Conservation (phyloP, 2,888 invertebrate genomes). For the Erannis defoliaria region DNA sequence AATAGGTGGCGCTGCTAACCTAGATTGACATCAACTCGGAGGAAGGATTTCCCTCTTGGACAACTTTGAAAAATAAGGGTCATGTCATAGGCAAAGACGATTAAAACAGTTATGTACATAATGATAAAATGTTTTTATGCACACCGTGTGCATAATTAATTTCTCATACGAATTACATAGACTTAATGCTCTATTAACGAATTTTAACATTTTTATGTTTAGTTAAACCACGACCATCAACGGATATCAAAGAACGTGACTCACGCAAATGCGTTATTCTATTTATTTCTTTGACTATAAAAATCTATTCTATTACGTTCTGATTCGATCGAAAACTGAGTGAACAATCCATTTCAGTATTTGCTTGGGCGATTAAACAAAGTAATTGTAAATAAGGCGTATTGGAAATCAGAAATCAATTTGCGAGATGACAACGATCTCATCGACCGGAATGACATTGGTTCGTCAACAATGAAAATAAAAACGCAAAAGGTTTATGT, state of each 20-base stretch:
- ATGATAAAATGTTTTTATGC: no score
- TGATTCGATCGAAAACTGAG: slow-evolving; percentile 18
- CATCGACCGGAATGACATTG: slow-evolving; percentile 59
- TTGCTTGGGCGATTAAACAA: slow-evolving; percentile 24
- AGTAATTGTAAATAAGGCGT: slow-evolving; percentile 26
- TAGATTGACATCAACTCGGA: background rate
- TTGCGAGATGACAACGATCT: slow-evolving; percentile 44
- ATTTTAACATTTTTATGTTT: slow-evolving; percentile 3
- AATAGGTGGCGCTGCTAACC: slow-evolving; percentile 39
- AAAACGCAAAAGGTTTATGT: slow-evolving; percentile 39
- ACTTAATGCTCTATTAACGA: no score
- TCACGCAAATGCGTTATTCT: slow-evolving; percentile 34
- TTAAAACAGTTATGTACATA: no score
- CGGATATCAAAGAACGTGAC: slow-evolving; percentile 27
- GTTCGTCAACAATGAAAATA: slow-evolving; percentile 47
- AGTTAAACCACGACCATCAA: slow-evolving; percentile 14
- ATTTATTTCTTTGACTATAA: slow-evolving; percentile 29
- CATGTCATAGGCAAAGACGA: no score
- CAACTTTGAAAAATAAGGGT: no score
- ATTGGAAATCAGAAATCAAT: slow-evolving; percentile 36
- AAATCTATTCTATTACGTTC: slow-evolving; percentile 26
- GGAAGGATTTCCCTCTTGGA: no score
- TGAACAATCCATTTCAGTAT: slow-evolving; percentile 30
- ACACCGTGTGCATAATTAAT: no score
- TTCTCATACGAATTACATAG: no score